Base-by-base conservation (phyloP, 92 coral and sea anemone species). In the Meandrina meandrites region DNA sequence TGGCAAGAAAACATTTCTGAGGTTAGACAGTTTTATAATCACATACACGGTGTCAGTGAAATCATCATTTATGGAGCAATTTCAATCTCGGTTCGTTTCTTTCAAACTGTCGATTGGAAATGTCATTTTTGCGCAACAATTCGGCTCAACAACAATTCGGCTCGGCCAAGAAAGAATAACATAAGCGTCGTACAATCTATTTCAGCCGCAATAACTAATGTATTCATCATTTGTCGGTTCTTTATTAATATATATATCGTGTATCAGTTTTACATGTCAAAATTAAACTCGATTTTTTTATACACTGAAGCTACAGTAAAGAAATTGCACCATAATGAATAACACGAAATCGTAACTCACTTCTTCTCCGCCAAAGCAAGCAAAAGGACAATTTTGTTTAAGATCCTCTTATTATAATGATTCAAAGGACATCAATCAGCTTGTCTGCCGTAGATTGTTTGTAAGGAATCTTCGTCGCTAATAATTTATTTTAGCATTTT, bases 1-100 rank as follows among this genome's bases (percentile, higher is more conserved):
- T 66, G 98, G 98, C 31, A 94, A 92, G 76, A 89, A 91, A 56
- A 93, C 94, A 1, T 94, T 94, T 84, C 57, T 94, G 37, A 90
- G 90, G 98, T 94, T 70, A 87, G 93, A 69, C 21, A 56, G 22
- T 81, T n/a, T n/a, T n/a, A 1, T 45, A 30, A 21, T 27, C 78
- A 75, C 53, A 48, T 48, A 1, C 53, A 0, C 53, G 31, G 13
- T 34, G 82, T 34, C 28, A 58, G n/a, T 3, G 8, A 17, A 79
- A 1, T 14, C 31, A n/a, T 75, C 54, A 66, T 5, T 66, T 66
- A 5, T 66, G 14, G 18, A 17, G 28, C 5, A 10, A 10, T 10
- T 66, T 66, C 16, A 22, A 13, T 66, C 34, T 66, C 71, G 71
- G 71, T 30, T 2, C 2, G 6, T 66, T 66, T 66, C 34, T 9